Conservation (phyloP, 2,113 vertebrate genomes). For the Sinocyclocheilus maitianheensis region DNA sequence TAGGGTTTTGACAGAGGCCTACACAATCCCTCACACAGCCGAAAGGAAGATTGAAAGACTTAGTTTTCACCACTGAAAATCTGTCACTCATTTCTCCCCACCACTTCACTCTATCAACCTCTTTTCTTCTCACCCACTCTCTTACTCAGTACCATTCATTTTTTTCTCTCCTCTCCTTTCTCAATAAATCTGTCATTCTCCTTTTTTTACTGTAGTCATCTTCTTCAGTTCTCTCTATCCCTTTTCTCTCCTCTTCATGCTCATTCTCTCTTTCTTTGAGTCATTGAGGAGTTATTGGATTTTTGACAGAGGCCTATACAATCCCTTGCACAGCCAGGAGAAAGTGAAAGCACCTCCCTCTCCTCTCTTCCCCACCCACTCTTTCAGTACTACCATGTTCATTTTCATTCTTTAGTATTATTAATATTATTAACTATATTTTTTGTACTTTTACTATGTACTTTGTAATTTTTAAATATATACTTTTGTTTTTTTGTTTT, state of each 20-base stretch:
- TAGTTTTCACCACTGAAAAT: conserved; percentile 32
- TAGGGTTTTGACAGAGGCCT: conserved; percentile 34
- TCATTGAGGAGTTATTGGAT: conserved; percentile 25
- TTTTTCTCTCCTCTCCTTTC: not conserved
- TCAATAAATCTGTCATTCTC: conserved; percentile 33
- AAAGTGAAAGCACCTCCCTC: not conserved
- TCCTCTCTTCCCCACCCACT: not conserved
- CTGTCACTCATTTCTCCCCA: conserved; percentile 48
- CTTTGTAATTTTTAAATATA: too few species aligned
- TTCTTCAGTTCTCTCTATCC: conserved; percentile 18
- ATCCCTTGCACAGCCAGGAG: not conserved
- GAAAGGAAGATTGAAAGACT: conserved; percentile 41
- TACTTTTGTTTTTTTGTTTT: too few species aligned
- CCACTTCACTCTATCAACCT: conserved; percentile 13
- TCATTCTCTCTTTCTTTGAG: conserved; percentile 35
- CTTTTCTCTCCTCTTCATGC: not conserved
- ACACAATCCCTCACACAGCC: conserved; percentile 29
- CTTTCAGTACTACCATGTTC: not conserved
- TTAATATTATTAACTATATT: not conserved
- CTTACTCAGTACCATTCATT: conserved; percentile 16
- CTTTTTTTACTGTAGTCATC: conserved; percentile 21
- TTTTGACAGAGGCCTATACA: conserved; percentile 20
- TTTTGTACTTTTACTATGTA: not conserved
- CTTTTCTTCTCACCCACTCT: conserved; percentile 31
- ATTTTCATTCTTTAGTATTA: not conserved